Base-by-base conservation (phyloP, 2,797 vertebrate genomes). In the Megaceryle alcyon region DNA sequence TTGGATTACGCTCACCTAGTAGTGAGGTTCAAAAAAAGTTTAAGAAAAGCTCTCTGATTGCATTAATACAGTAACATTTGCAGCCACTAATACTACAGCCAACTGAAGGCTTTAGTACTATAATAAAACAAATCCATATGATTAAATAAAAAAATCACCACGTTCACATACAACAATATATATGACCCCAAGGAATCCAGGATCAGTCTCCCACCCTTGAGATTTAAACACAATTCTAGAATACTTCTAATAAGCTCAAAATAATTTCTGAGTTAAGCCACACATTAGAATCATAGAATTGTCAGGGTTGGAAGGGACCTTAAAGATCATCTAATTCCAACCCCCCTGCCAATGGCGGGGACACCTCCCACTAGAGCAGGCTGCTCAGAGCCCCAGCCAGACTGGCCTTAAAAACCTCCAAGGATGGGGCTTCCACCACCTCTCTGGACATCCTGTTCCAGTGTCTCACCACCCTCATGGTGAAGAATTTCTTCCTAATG, bases 11-110 rank as follows among this genome's bases (percentile, higher is more conserved):
- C 26, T 85, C 68, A 78, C 44, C 46, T 17, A 61, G 57, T 53
- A 94, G 93, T 65, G 65, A 88, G 8, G 44, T 90, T 87, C 11
- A 71, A 93, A 84, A 70, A 49, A 57, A 88, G 78, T 82, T 96
- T 39, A 92, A 83, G 71, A 90, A 93, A 82, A 91, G 79, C 66
- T 80, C 63, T 66, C 64, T 82, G 57, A 91, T 53, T 73, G 56
- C 66, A 90, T 92, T 94, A 84, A 84, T 88, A 82, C 12, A 82
- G 17, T 56, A 91, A 76, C n/a, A 86, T 70, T 82, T 84, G 57
- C 66, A 86, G 68, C n/a, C 76, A 66, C 54, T 77, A 90, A 64
- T 49, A 33, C 29, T 86, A 77, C 37, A 86, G 77, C 8, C 82
- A 49, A 59, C 70, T 64, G 26, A 90, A 91, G 37, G 77, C 43